Percentiles rank a stretch among this genome's conserved stretches.
Evolutionary conservation across 2,113 vertebrate species (phyloP).

Genomic region (Neomonachus schauinslandi): DNA sequence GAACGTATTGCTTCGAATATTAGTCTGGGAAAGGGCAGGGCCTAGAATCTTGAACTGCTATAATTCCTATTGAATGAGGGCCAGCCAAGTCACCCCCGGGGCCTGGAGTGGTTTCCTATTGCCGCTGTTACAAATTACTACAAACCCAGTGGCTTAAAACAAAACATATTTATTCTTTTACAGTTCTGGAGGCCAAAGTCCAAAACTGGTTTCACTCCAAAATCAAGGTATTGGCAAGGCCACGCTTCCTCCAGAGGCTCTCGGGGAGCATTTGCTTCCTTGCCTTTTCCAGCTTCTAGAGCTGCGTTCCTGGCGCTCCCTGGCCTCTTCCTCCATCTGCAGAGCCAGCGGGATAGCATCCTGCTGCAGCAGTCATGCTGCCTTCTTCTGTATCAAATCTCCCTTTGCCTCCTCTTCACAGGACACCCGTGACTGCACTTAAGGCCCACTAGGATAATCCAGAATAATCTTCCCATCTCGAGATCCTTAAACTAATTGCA

Average conservation of each 20-base stretch:
- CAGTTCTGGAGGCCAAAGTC: not conserved
- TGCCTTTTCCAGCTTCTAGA: not conserved
- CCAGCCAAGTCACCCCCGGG: not conserved
- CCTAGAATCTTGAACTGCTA: not conserved
- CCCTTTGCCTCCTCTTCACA: not conserved
- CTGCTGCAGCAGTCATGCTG: not conserved
- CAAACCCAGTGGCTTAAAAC: not conserved
- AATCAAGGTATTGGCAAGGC: not conserved
- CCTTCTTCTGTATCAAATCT: not conserved
- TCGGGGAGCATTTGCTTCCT: not conserved
- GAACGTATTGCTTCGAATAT: not conserved
- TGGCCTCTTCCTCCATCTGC: constrained; percentile 12
- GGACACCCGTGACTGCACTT: not conserved
- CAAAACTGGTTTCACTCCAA: not conserved
- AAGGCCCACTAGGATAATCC: not conserved
- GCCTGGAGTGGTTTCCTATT: not conserved
- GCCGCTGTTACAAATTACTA: not conserved
- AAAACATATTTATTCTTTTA: not conserved
- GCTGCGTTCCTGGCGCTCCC: not conserved
- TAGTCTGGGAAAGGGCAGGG: not conserved
- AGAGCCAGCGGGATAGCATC: not conserved
- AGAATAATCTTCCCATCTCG: not conserved
- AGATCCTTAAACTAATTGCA: not conserved
- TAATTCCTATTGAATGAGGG: not conserved
- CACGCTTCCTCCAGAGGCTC: not conserved